These are phyloP conservation scores for Latrodectus geometricus DNA, from an alignment of 1,140 invertebrate genomes.

Conservation along the genomic window DNA sequence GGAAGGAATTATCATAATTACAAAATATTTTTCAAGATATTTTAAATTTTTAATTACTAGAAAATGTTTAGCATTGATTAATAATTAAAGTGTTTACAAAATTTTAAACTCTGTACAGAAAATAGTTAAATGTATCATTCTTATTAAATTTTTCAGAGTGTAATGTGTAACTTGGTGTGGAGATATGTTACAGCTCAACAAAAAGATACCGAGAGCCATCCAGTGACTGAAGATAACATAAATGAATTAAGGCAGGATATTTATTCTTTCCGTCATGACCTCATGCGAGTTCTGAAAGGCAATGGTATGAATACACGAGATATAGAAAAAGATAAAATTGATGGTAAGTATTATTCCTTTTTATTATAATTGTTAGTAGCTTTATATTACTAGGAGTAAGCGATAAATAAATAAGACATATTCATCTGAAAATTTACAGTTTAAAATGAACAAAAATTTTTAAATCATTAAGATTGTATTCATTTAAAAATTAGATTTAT, in stretches of 20 bases:
- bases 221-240: conserved; percentile 93
- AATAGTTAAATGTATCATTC: background rate
- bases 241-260: conserved; percentile 97
- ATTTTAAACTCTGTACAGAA: background rate
- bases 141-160: conserved; percentile 65
- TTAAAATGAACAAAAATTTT: no score
- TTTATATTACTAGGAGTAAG: no score
- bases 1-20: no score
- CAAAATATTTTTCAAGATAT: background rate
- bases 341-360: conserved; percentile 26
- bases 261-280: conserved; percentile 84
- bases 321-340: conserved; percentile 38
- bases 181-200: conserved; percentile 88
- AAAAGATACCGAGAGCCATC: conserved; percentile 79
- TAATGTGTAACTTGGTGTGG: conserved; percentile 83
- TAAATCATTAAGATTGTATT: no score
- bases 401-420: no score
- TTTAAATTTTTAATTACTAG: conserved; percentile 47
- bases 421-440: no score
- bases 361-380: no score
- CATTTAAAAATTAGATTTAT: no score
- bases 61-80: no score
- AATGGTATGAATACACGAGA: conserved; percentile 79
- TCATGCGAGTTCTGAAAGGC: conserved; percentile 86
- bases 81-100: no score